These are phyloP conservation scores for Trichoplusia ni DNA, from an alignment of 1,140 invertebrate genomes.

Conservation along the genomic window DNA sequence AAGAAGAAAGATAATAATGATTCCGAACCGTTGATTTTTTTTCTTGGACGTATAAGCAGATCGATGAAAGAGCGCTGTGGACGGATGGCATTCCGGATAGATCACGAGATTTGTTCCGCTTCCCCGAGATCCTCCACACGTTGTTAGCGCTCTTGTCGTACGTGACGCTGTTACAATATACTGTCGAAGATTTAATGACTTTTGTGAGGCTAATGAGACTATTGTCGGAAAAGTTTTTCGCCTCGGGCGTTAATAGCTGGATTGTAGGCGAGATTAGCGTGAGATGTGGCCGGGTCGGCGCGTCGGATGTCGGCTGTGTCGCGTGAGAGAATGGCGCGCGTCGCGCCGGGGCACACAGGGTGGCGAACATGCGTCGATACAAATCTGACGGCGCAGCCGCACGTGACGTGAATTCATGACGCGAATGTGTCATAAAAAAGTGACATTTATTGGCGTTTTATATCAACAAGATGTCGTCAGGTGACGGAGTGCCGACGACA, in stretches of 20 bases:
- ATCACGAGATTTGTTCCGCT: slow-evolving; percentile 74
- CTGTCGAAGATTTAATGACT: slow-evolving; percentile 64
- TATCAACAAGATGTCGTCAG: slow-evolving; percentile 73
- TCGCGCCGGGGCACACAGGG: slow-evolving; percentile 53
- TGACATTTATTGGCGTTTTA: slow-evolving; percentile 80
- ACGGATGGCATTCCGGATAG: slow-evolving; percentile 64
- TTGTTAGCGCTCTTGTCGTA: slow-evolving; percentile 75
- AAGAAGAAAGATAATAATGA: slow-evolving; percentile 78
- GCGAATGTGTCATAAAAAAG: slow-evolving; percentile 75
- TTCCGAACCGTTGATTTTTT: slow-evolving; percentile 71
- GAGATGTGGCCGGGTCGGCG: slow-evolving; percentile 39
- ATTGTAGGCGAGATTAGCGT: slow-evolving; percentile 65
- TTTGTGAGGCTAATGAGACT: slow-evolving; percentile 73
- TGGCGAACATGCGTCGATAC: slow-evolving; percentile 68
- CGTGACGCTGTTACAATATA: slow-evolving; percentile 68
- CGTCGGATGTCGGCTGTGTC: slow-evolving; percentile 41
- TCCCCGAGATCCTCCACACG: slow-evolving; percentile 75
- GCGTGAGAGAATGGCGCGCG: slow-evolving; percentile 64
- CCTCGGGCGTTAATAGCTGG: slow-evolving; percentile 61
- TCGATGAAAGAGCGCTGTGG: slow-evolving; percentile 60
- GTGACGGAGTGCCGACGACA: slow-evolving; percentile 60
- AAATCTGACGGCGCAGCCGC: slow-evolving; percentile 61
- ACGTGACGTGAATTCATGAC: slow-evolving; percentile 71
- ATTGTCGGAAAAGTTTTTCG: slow-evolving; percentile 68
- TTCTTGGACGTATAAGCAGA: slow-evolving; percentile 52